Percentiles rank a stretch among this genome's conserved stretches.
Conservation (phyloP, 1,140 invertebrate genomes). For the Physella acuta region DNA sequence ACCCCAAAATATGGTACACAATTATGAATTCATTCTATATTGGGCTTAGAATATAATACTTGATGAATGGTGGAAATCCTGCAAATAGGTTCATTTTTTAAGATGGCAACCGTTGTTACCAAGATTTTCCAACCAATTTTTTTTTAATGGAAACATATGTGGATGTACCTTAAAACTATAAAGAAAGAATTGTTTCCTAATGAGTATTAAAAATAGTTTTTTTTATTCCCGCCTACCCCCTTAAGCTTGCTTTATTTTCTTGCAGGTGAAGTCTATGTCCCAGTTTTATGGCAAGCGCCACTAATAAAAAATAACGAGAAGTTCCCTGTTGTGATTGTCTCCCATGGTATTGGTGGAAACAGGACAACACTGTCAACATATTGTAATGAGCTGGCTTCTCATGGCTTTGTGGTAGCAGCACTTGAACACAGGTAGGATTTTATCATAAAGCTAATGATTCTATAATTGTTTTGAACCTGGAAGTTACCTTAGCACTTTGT, state of each 20-base stretch:
- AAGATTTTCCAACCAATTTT: neutral
- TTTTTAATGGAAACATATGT: too few species aligned
- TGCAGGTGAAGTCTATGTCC: conserved; percentile 62
- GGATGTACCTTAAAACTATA: too few species aligned
- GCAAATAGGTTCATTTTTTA: neutral
- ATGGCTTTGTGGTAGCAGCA: conserved; percentile 70
- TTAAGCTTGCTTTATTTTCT: neutral
- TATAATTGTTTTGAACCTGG: too few species aligned
- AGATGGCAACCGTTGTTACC: neutral
- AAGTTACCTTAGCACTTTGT: too few species aligned
- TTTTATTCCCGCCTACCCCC: neutral
- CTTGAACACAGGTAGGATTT: conserved; percentile 69
- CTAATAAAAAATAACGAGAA: conserved; percentile 42
- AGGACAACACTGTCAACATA: conserved; percentile 68
- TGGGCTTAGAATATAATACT: too few species aligned
- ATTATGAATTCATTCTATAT: too few species aligned
- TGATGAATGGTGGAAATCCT: neutral
- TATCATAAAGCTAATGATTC: too few species aligned
- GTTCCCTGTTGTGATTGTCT: conserved; percentile 69
- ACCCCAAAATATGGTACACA: too few species aligned
- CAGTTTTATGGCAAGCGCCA: conserved; percentile 64
- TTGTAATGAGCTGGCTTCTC: conserved; percentile 68
- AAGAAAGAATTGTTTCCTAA: neutral
- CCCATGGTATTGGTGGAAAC: conserved; percentile 70
- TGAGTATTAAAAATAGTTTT: neutral